Percentiles rank a stretch among this genome's conserved stretches.
phyloP scores from a whole-genome alignment of 1,140 invertebrate species.

The Ditylenchus dipsaci region DNA sequence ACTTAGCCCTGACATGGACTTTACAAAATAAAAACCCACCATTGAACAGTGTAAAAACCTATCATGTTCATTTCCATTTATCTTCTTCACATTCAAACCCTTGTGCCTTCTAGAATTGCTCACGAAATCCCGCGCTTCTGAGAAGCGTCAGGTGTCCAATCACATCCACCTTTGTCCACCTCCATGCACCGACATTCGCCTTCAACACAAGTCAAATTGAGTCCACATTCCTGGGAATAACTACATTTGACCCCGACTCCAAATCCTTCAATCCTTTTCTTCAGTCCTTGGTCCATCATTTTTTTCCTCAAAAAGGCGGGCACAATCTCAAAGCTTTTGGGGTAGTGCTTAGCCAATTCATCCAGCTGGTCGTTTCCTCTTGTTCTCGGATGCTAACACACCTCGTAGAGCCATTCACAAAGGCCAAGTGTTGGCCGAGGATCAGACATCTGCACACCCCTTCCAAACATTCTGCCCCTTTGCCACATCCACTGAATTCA shows the following conservation, averaged over 20 bases:
- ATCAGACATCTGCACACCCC: conserved; percentile 30
- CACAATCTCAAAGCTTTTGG: background rate
- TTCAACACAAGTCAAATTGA: conserved; percentile 14
- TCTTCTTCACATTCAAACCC: background rate
- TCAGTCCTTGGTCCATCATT: background rate
- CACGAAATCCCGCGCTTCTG: no score
- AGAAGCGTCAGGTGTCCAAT: background rate
- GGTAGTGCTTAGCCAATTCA: background rate
- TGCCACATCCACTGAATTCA: conserved; percentile 32
- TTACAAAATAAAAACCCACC: background rate
- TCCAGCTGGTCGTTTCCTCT: background rate
- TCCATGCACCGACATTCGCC: conserved; percentile 7
- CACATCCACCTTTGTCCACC: background rate
- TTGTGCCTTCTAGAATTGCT: no score
- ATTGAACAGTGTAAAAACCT: background rate
- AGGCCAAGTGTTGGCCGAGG: conserved; percentile 5
- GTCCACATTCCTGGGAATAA: conserved; percentile 8
- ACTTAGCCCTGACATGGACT: background rate
- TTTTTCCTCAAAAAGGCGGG: background rate
- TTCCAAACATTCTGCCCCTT: conserved; percentile 28
- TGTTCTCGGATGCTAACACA: background rate
- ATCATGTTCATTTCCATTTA: background rate
- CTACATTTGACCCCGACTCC: background rate
- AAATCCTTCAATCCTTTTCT: background rate
- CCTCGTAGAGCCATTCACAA: conserved; percentile 15